Evolutionary conservation across 2,888 invertebrate genomes (phyloP).

Genomic region (Leucoma salicis): DNA sequence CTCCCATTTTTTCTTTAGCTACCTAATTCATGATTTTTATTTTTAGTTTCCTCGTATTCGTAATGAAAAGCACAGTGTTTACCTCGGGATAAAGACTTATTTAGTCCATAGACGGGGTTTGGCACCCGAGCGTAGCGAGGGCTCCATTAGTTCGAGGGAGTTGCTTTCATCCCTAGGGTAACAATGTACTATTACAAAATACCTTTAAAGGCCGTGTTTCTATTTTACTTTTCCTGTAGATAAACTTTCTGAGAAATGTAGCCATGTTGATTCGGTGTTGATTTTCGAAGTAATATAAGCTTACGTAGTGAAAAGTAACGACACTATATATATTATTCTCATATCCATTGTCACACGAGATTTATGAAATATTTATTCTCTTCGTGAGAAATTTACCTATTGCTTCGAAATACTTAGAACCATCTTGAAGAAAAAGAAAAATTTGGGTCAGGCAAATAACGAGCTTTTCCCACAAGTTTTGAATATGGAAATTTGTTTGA

Average conservation of each 20-base stretch:
- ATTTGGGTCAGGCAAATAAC: not conserved
- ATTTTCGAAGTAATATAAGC: not conserved
- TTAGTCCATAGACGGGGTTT: no score
- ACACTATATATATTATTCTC: not conserved
- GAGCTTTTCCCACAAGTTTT: no score
- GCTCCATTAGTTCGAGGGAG: no score
- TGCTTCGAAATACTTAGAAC: not conserved
- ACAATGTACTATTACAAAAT: no score
- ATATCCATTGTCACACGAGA: not conserved
- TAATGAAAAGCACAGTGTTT: no score
- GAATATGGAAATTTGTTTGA: no score
- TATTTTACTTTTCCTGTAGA: conserved; percentile 15
- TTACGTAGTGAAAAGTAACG: not conserved
- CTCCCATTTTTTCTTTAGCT: no score
- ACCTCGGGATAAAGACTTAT: no score
- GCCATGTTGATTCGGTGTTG: conserved; percentile 20
- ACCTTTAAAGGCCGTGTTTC: conserved; percentile 17
- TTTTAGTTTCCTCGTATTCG: no score
- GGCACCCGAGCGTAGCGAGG: no score
- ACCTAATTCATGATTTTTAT: no score
- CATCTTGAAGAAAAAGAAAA: not conserved
- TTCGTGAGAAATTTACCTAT: conserved; percentile 6
- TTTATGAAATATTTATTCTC: conserved; percentile 3
- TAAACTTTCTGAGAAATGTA: conserved; percentile 29
- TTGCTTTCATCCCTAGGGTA: no score